phyloP scores from a whole-genome alignment of 2,113 vertebrate species.

The Pithys albifrons region DNA sequence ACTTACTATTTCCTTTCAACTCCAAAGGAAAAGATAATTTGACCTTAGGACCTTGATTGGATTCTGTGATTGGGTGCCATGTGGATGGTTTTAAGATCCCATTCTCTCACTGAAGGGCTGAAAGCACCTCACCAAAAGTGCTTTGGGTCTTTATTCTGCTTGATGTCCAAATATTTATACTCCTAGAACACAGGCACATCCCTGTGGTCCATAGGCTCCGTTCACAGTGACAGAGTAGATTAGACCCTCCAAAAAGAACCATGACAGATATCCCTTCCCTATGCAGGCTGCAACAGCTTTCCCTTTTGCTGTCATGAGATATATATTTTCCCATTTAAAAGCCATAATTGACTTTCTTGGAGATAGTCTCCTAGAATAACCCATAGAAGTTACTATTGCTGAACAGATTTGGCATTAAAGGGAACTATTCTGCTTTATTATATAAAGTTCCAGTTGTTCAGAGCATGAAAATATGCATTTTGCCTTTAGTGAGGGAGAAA shows the following conservation, averaged over 20 bases:
- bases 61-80: neutral
- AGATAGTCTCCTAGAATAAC: neutral
- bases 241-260: too few relatives aligned
- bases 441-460: neutral
- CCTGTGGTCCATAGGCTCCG: accelerated
- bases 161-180: neutral
- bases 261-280: neutral
- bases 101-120: neutral
- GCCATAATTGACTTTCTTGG: neutral
- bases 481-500: neutral
- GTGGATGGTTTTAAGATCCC: neutral
- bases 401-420: neutral
- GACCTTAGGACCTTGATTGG: neutral
- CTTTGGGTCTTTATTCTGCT: neutral
- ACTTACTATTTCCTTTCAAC: neutral
- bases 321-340: neutral
- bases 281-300: neutral
- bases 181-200: neutral
- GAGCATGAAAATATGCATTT: neutral
- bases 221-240: neutral
- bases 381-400: neutral
- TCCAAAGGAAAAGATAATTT: neutral
- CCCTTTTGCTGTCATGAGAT: neutral
- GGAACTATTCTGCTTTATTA: neutral
- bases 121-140: neutral